Conservation (phyloP, 2,797 vertebrate genomes). For the Phrynocephalus forsythii region DNA sequence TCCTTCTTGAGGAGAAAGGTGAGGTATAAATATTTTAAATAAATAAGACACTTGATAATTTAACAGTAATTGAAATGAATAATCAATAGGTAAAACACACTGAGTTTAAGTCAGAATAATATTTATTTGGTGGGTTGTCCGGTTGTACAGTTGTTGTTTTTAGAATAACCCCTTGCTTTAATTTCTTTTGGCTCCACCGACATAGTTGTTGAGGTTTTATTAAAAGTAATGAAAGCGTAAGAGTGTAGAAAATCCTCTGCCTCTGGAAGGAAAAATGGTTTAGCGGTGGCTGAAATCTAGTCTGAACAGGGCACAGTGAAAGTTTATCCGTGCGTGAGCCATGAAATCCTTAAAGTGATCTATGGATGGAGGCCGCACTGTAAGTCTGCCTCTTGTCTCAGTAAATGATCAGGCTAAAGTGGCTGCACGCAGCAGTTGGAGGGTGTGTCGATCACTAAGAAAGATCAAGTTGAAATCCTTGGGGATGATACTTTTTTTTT, state of each 20-base stretch:
- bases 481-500: slow-evolving; percentile 3
- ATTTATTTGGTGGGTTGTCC: no score
- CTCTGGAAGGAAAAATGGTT: slow-evolving; percentile 54
- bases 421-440: slow-evolving; percentile 41
- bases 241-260: neutral
- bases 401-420: slow-evolving; percentile 65
- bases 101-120: no score
- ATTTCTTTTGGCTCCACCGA: neutral
- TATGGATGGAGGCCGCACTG: slow-evolving; percentile 57
- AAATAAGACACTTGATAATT: no score
- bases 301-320: slow-evolving; percentile 53
- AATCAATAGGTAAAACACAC: no score
- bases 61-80: no score
- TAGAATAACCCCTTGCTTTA: no score
- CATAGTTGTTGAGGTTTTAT: neutral
- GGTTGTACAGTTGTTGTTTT: no score
- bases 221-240: slow-evolving; percentile 30
- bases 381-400: slow-evolving; percentile 61
- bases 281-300: slow-evolving; percentile 54
- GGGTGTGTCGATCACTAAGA: slow-evolving; percentile 58
- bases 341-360: slow-evolving; percentile 64
- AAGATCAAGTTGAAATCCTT: slow-evolving; percentile 54
- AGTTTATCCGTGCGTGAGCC: slow-evolving; percentile 62
- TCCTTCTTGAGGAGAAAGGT: no score
- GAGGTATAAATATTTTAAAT: no score